A percentile compares a stretch with the other conserved stretches of the same genome.
These are phyloP conservation scores for Ormyrus pomaceus DNA, from an alignment of 2,888 invertebrate species.

Conservation along the genomic window DNA sequence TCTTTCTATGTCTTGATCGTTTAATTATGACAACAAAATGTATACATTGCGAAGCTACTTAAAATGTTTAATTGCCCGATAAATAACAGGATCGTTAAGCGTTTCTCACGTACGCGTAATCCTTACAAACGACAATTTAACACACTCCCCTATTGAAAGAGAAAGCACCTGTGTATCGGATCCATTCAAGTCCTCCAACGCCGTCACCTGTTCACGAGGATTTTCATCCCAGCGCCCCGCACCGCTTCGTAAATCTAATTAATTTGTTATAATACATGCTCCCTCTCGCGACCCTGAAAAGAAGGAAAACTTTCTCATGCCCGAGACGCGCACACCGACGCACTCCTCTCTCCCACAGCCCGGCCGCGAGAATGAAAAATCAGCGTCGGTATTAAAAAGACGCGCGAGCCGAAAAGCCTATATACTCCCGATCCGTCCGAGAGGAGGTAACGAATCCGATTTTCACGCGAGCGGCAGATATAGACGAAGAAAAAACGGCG, in stretches of 20 bases:
- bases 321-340: background rate
- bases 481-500: background rate
- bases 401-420: constrained; percentile 12
- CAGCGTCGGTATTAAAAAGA: background rate
- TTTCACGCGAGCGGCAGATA: constrained; percentile 43
- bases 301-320: constrained; percentile 38
- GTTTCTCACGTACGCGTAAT: too few relatives aligned
- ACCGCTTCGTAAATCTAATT: constrained; percentile 32
- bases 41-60: too few relatives aligned
- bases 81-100: too few relatives aligned
- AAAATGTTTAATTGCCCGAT: too few relatives aligned
- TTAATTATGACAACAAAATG: too few relatives aligned
- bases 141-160: background rate
- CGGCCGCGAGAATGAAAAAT: constrained; percentile 44
- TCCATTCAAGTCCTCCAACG: too few relatives aligned
- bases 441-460: constrained; percentile 48
- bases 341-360: constrained; percentile 25
- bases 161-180: constrained; percentile 3
- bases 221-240: too few relatives aligned
- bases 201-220: too few relatives aligned
- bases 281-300: background rate
- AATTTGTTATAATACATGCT: constrained; percentile 43
- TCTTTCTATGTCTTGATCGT: too few relatives aligned
- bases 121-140: too few relatives aligned
- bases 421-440: background rate